Evolutionary conservation across 2,797 vertebrate genomes (phyloP).

Genomic region (Typhlichthys subterraneus): DNA sequence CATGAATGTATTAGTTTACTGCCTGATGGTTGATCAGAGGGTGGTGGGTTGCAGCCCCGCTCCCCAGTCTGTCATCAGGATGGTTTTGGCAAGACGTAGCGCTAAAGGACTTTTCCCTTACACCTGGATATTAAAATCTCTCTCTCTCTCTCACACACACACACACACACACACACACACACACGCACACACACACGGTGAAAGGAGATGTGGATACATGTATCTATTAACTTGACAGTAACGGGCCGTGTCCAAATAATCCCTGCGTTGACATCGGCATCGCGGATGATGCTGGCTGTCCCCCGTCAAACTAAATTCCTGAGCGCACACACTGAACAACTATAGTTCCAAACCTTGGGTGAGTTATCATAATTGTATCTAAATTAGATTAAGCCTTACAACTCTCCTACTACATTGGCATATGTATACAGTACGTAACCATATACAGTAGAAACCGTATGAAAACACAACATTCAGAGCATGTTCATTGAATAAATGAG

Average conservation of each 20-base stretch:
- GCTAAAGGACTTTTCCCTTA: conserved; percentile 49
- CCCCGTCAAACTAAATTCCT: conserved; percentile 21
- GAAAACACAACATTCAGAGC: background rate
- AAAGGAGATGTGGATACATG: conserved; percentile 55
- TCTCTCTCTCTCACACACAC: no score
- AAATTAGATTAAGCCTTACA: no score
- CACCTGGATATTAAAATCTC: conserved; percentile 54
- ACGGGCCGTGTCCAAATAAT: conserved; percentile 59
- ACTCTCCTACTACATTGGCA: no score
- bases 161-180: conserved; percentile 15
- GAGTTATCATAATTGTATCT: no score
- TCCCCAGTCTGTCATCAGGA: conserved; percentile 53
- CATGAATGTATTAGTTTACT: no score
- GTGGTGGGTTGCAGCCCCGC: no score
- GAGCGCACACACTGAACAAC: background rate
- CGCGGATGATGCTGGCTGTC: conserved; percentile 15
- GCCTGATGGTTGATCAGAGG: no score
- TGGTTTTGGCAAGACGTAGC: conserved; percentile 28
- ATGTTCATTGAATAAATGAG: no score
- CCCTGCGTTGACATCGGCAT: conserved; percentile 45
- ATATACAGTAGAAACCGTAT: no score
- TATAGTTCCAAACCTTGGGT: conserved; percentile 1
- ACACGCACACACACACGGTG: conserved; percentile 7
- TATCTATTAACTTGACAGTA: conserved; percentile 56
- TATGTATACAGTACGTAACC: no score